Evolutionary conservation across 2,113 vertebrate species (phyloP), one percentile per base, ranked within the genome.

Genomic region (Setophaga petechia): DNA sequence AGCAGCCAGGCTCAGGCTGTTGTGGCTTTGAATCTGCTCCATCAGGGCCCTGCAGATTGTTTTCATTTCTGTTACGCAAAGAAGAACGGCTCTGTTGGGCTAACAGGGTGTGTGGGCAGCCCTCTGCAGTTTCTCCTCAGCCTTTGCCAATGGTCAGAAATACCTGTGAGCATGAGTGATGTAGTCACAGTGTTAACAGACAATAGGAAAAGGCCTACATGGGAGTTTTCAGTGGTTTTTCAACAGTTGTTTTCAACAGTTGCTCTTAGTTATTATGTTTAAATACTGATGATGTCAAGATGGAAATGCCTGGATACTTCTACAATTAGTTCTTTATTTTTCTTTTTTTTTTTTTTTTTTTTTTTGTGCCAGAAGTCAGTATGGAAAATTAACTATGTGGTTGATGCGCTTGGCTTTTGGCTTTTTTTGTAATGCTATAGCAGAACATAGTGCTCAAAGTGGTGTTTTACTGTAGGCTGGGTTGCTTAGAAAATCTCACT

Each of bases 371-470:
- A 12, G 1, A 49, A 41, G 59, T 43, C 39, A 4, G 7, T 7
- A 6, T 2, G 11, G 37, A 57, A 69, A 18, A 37, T 21, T 47
- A 31, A 39, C 7, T 1, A 15, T 1, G 15, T 8, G 37, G 20
- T 25, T 2, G 6, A 57, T 23, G 51, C 2, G 0, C 27, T 55
- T 22, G 22, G 21, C 8, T 37, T 37, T 37, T 37, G 37, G 37
- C 37, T 28, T 33, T 28, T 51, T 66, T n/a, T 37, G 27, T 23
- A 15, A 9, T 5, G 23, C 31, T 46, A 1, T 16, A n/a, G 20
- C 25, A 23, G 37, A 54, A 16, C 5, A 0, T 0, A 3, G 27
- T 25, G 12, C 54, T 58, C 3, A 0, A 5, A 30, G 15, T 6
- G 1, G 2, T 25, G 24, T 27, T 55, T 6, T 46, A 0, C 31